phyloP scores from a whole-genome alignment of 2,113 vertebrate genomes.

The human (Homo sapiens) region GRCh38 chr14:57461001-57461500 shows the following conservation, averaged over 20 bases:
- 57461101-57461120: not conserved
- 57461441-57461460: too few species aligned
- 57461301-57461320: too few species aligned
- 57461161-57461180: not conserved
- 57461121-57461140: not conserved
- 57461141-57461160: not conserved
- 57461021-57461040: not conserved
- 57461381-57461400: too few species aligned
- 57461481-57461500: not conserved
- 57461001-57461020: too few species aligned
- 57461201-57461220: not conserved
- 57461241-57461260: not conserved
- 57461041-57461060: not conserved
- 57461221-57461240: not conserved
- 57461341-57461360: too few species aligned
- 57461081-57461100: not conserved
- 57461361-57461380: too few species aligned
- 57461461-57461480: not conserved
- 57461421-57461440: too few species aligned
- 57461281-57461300: too few species aligned
- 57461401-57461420: too few species aligned
- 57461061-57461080: not conserved
- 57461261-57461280: too few species aligned
- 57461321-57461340: too few species aligned
- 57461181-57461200: not conserved